Percentiles rank a stretch among this genome's conserved stretches.
Evolutionary conservation across 2,888 invertebrate species (phyloP).

Genomic region (Unio pictorum): DNA sequence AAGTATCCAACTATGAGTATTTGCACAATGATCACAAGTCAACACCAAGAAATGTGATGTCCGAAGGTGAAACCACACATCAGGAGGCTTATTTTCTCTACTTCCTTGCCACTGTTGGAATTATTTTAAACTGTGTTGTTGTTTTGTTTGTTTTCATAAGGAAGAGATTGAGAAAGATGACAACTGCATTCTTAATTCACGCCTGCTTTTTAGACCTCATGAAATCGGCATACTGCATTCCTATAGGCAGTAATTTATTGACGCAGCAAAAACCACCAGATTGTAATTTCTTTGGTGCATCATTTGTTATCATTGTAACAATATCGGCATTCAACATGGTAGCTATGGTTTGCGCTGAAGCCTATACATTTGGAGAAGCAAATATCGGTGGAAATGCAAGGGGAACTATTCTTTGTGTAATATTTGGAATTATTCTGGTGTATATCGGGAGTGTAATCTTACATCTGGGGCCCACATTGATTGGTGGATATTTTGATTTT

Average conservation of each 20-base stretch:
- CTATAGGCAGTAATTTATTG: conserved; percentile 67
- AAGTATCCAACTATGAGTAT: no score
- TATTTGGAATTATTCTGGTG: conserved; percentile 70
- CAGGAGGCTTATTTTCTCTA: conserved; percentile 68
- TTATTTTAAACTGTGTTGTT: conserved; percentile 64
- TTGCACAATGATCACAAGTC: conserved; percentile 11
- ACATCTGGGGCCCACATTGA: conserved; percentile 71
- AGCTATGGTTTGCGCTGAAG: conserved; percentile 71
- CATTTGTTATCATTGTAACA: conserved; percentile 69
- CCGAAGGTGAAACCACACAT: conserved; percentile 32
- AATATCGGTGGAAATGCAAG: conserved; percentile 63
- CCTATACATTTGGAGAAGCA: conserved; percentile 69
- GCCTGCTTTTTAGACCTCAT: conserved; percentile 68
- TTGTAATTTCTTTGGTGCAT: conserved; percentile 67
- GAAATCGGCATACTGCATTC: conserved; percentile 69
- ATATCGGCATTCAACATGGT: conserved; percentile 71
- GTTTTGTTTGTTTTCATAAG: conserved; percentile 61
- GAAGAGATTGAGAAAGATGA: conserved; percentile 62
- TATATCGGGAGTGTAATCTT: conserved; percentile 70
- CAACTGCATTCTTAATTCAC: conserved; percentile 70
- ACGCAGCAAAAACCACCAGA: conserved; percentile 57
- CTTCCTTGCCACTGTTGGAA: conserved; percentile 64
- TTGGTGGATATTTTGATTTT: conserved; percentile 70
- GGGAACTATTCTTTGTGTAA: conserved; percentile 68
- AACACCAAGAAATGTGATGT: conserved; percentile 33